Conservation (phyloP, 2,797 vertebrate genomes). For the Tokudaia muenninki region DNA sequence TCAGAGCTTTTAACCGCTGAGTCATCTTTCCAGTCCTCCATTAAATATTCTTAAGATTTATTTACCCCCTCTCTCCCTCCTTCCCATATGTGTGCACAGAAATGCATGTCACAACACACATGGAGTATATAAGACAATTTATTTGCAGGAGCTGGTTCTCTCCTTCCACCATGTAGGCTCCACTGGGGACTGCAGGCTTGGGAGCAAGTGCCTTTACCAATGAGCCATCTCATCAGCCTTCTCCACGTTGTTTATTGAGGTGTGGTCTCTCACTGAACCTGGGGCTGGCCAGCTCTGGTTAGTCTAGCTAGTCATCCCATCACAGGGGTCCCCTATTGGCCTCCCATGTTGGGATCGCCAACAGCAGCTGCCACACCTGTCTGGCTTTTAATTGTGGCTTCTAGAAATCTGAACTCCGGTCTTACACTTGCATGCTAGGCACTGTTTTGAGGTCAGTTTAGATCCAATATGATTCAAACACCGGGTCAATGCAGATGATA, state of each 20-base stretch:
- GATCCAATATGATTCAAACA: neutral
- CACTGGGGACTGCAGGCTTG: neutral
- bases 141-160: neutral
- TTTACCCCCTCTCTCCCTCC: neutral
- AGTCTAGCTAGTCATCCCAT: neutral
- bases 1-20: no score
- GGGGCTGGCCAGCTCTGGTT: neutral
- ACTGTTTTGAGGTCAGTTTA: neutral
- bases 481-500: neutral
- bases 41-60: neutral
- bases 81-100: neutral
- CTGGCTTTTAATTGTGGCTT: neutral
- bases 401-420: neutral
- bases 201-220: neutral
- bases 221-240: neutral
- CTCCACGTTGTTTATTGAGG: neutral
- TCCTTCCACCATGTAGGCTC: neutral
- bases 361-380: neutral
- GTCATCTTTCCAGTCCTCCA: no score
- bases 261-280: neutral
- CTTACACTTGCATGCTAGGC: neutral
- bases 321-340: neutral
- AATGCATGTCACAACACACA: neutral
- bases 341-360: no score
- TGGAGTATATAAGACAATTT: neutral